These are phyloP conservation scores for Eutrigla gurnardus DNA, from an alignment of 2,797 vertebrate species.

Conservation along the genomic window DNA sequence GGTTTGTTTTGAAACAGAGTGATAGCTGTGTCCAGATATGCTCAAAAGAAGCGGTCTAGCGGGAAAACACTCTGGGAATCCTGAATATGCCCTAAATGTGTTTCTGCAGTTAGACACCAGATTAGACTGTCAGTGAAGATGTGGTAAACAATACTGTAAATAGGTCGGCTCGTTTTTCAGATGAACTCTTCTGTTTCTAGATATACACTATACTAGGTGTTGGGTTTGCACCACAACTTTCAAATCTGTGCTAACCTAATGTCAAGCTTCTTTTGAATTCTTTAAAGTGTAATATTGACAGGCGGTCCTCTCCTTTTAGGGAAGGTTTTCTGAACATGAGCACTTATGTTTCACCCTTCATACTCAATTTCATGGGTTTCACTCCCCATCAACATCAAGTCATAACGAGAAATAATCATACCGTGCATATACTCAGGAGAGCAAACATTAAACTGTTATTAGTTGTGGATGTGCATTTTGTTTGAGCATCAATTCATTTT, in stretches of 20 bases:
- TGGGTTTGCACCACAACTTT: background rate
- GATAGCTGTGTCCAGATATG: no score
- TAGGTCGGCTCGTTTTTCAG: background rate
- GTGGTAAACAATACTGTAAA: background rate
- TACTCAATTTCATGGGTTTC: background rate
- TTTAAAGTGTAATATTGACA: background rate
- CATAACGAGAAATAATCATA: constrained; percentile 12
- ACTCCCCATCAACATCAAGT: background rate
- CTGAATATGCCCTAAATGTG: no score
- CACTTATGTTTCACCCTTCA: background rate
- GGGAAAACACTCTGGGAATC: no score
- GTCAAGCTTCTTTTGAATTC: background rate
- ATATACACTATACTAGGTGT: background rate
- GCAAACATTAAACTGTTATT: constrained; percentile 3
- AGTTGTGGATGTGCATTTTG: constrained; percentile 1
- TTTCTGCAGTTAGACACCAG: background rate
- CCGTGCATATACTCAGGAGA: constrained; percentile 59
- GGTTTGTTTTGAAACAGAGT: no score
- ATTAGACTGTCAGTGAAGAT: background rate
- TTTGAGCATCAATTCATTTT: background rate
- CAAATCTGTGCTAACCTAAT: background rate
- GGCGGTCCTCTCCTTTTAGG: background rate
- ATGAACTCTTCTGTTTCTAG: background rate
- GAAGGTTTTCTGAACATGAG: background rate
- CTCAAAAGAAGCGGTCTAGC: no score